Base-by-base conservation (phyloP, 2,888 invertebrate species). In the Myopa testacea region DNA sequence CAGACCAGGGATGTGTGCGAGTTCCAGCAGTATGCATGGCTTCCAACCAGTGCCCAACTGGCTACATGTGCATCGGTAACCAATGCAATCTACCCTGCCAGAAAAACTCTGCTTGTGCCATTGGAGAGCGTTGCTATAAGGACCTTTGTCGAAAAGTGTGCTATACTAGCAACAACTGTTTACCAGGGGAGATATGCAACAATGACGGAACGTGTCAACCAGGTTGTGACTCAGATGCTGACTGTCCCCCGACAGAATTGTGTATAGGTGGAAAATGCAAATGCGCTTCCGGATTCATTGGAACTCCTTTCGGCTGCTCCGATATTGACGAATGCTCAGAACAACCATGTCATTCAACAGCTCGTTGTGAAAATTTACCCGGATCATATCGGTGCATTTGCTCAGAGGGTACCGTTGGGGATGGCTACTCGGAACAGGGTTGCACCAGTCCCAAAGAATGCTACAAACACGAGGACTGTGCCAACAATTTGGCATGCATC, bases 1-100 rank as follows among this genome's bases (percentile, higher is more conserved):
- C 97, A 0, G 94, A 96, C 86, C 95, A 96, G 89, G 96, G 96
- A 6, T 97, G 97, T 86, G 94, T 96, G 7, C 91, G 97, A 82
- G 93, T 95, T 76, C 94, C 96, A n/a, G 91, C 92, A 62, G 86
- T 91, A 26, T 97, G 97, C 83, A 52, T 84, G 38, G 91, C 91
- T 79, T 91, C 93, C 58, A 91, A 92, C 71, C 93, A 95, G 82
- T 97, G 97, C 85, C 94, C 95, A 5, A 90, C 91, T 67, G 93
- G 93, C 72, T 94, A 95, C 83, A 92, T 93, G 90, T 97, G 97
- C 86, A 93, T 94, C 63, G 93, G 92, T 26, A 93, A 93, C 73
- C 91, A 94, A 82, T 97, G 97, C 84, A 94, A 94, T 86, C 92
- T 95, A 58, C 93, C 95, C 5, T 97, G 97, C 85, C 91, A 91